Base-by-base conservation (phyloP, 2,113 vertebrate species). In the Todiramphus chloris region DNA sequence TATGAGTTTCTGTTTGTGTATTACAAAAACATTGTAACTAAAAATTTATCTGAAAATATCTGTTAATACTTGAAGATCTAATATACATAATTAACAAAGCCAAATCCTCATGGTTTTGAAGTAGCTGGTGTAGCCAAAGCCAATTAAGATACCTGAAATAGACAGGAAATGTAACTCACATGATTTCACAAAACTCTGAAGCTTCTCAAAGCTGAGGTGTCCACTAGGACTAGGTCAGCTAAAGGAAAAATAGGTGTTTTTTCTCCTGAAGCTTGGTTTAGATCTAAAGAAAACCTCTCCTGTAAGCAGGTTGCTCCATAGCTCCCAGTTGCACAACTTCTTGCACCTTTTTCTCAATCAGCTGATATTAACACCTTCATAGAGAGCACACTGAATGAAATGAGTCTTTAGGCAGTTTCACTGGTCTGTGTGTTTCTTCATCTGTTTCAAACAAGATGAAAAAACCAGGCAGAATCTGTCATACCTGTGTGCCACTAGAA, bases 281-380 rank as follows among this genome's bases (percentile, higher is more conserved):
- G 31, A 63, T 21, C 37, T 89, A 17, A 85, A 83, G 73, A 81
- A 93, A 81, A 70, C 28, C 55, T 86, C 78, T 63, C 48, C 50
- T 43, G 10, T 16, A 16, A 80, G 46, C 59, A 60, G 33, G 64
- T 96, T 95, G 83, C 95, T 96, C 80, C 77, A 89, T 25, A 75
- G 39, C 51, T 82, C 64, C 68, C 41, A 25, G 20, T 92, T 96
- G 89, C 93, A 89, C 89, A 81, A 92, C 50, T 43, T 89, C 80
- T 95, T 91, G 53, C 35, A 56, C 83, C 62, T 95, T 95, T 95
- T 94, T 87, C 94, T 96, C 89, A 94, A 78, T 12, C 87, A 51
- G 53, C 60, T 81, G 69, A 5, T 68, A 67, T 87, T 81, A 87
- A 92, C 89, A 84, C 83, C 43, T 81, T 81, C 41, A 31, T 43